Conservation (phyloP, 2,113 vertebrate genomes). For the Arizona elegans region DNA sequence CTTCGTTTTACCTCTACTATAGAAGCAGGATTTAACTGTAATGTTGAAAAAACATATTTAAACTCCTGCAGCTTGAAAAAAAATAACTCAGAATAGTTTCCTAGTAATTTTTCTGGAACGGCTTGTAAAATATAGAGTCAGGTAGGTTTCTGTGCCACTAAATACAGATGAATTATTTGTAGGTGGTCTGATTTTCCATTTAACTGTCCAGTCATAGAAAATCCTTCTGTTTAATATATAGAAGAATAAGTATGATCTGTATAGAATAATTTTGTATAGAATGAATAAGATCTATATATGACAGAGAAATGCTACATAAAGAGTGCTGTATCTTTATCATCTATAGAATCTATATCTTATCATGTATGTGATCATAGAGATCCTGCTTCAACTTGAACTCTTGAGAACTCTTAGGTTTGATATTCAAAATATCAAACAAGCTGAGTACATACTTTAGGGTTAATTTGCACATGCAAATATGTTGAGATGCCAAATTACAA, state of each 20-base stretch:
- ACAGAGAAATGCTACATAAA: background rate
- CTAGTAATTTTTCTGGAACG: slow-evolving; percentile 14
- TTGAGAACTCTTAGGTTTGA: background rate
- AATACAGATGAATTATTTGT: slow-evolving; percentile 41
- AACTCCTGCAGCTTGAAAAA: slow-evolving; percentile 2
- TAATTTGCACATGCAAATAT: background rate
- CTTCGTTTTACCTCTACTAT: background rate
- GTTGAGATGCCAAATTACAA: background rate
- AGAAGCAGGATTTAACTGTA: accelerated
- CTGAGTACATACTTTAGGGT: background rate
- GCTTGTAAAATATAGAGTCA: slow-evolving; percentile 19
- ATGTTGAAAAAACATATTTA: background rate
- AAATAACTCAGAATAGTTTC: slow-evolving; percentile 25
- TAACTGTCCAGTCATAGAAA: slow-evolving; percentile 35
- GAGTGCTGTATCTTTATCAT: background rate
- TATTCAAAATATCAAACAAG: background rate
- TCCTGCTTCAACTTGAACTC: background rate
- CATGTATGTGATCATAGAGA: background rate
- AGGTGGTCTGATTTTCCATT: slow-evolving; percentile 36
- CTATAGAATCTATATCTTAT: background rate
- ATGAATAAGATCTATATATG: background rate
- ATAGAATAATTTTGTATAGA: background rate
- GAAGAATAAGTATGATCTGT: background rate
- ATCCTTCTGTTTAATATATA: slow-evolving; percentile 16
- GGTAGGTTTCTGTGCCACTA: background rate